These are phyloP conservation scores for Campoletis raptor DNA, from an alignment of 2,888 invertebrate genomes.

Conservation along the genomic window DNA sequence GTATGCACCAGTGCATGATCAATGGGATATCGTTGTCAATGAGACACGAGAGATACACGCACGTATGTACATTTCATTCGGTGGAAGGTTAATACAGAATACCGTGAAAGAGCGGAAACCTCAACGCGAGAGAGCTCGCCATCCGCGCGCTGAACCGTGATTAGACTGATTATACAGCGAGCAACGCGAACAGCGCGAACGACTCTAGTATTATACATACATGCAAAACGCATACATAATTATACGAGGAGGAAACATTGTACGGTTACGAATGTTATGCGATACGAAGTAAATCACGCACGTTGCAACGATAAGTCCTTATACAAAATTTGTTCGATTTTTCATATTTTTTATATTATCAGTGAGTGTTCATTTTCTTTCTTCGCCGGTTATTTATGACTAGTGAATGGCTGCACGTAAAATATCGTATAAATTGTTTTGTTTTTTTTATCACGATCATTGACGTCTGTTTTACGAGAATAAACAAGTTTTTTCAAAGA, in stretches of 20 bases:
- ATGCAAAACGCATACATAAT: constrained; percentile 4
- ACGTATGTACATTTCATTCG: constrained; percentile 16
- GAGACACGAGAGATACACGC: background rate
- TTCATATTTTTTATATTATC: background rate
- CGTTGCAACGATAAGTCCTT: constrained; percentile 23
- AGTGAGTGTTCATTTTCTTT: background rate
- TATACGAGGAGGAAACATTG: constrained; percentile 40
- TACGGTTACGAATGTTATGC: constrained; percentile 17
- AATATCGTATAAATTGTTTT: background rate
- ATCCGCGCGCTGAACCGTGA: constrained; percentile 36
- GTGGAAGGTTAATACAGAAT: background rate
- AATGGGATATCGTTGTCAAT: constrained; percentile 5
- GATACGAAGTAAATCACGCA: constrained; percentile 46
- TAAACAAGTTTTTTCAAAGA: constrained; percentile 39
- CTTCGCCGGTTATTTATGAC: background rate
- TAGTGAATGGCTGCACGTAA: background rate
- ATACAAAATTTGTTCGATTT: background rate
- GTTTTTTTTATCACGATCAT: background rate
- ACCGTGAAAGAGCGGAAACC: constrained; percentile 38
- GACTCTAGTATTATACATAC: constrained; percentile 36
- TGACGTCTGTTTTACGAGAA: constrained; percentile 20
- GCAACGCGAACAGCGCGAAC: constrained; percentile 24
- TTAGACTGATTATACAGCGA: constrained; percentile 61
- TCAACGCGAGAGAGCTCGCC: constrained; percentile 22
- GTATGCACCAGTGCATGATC: background rate